phyloP scores from a whole-genome alignment of 2,113 vertebrate species.

The Oncorhynchus gorbuscha region DNA sequence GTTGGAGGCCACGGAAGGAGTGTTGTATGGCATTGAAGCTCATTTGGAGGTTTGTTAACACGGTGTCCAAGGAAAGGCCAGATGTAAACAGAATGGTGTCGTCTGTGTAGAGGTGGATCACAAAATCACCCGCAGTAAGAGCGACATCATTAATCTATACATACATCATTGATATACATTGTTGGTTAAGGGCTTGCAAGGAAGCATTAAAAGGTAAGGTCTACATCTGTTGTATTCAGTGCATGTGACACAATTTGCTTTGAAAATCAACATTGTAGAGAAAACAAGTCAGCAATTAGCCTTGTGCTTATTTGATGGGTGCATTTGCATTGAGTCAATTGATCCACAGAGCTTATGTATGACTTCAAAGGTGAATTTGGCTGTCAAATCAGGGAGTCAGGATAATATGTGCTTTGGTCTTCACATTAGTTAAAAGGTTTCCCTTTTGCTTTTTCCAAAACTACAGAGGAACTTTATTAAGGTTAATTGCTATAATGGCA shows the following conservation, averaged over 20 bases:
- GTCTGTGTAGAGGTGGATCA: too few species aligned
- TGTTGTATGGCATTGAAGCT: too few species aligned
- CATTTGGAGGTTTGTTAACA: too few species aligned
- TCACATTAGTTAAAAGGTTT: constrained; percentile 54
- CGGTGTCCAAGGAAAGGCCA: too few species aligned
- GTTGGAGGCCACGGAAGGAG: too few species aligned
- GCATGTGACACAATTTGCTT: background rate
- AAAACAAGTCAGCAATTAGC: background rate
- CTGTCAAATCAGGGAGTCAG: constrained; percentile 51
- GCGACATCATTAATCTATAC: too few species aligned
- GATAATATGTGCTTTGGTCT: constrained; percentile 55
- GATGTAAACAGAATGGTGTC: too few species aligned
- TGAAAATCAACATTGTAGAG: background rate
- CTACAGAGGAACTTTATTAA: constrained; percentile 45
- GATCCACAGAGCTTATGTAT: constrained; percentile 53
- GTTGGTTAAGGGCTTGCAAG: too few species aligned
- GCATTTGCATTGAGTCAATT: constrained; percentile 56
- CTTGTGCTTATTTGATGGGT: constrained; percentile 23
- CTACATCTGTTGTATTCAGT: too few species aligned
- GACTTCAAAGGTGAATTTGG: constrained; percentile 68
- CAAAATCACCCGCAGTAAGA: too few species aligned
- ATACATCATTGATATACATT: too few species aligned
- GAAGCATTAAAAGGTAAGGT: too few species aligned
- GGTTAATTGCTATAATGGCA: constrained; percentile 38
- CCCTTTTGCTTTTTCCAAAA: constrained; percentile 48